Percentiles rank a stretch among this genome's conserved stretches.
These are phyloP conservation scores for Podilymbus podiceps DNA, from an alignment of 2,113 vertebrate genomes.

Conservation along the genomic window DNA sequence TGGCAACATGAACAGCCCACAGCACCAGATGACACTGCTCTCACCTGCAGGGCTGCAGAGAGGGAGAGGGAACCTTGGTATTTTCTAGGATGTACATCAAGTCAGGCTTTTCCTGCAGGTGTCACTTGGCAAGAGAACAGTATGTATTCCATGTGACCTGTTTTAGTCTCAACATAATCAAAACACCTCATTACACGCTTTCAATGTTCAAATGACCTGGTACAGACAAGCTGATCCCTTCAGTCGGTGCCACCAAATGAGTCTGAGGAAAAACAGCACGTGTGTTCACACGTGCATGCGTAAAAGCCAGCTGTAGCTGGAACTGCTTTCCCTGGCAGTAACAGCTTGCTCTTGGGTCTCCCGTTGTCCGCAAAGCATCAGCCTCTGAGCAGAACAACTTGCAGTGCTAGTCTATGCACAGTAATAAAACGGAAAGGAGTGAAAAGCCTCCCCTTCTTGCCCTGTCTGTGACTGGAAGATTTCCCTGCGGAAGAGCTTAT, in stretches of 20 bases:
- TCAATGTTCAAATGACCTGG: neutral
- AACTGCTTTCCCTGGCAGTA: neutral
- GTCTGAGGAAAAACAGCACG: rapidly evolving
- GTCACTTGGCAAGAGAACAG: neutral
- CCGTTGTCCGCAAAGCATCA: neutral
- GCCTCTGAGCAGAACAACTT: neutral
- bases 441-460: neutral
- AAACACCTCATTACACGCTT: neutral
- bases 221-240: neutral
- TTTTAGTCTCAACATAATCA: neutral
- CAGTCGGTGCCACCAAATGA: neutral
- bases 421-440: neutral
- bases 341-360: neutral
- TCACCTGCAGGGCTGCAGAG: neutral
- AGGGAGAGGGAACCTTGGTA: neutral
- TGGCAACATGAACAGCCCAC: neutral
- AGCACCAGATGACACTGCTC: neutral
- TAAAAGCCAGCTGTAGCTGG: neutral
- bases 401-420: rapidly evolving
- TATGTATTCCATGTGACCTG: rapidly evolving
- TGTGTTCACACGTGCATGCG: rapidly evolving
- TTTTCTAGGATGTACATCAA: neutral
- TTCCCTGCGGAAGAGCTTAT: neutral
- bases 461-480: neutral
- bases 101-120: neutral